Evolutionary conservation across 2,888 invertebrate genomes (phyloP), one percentile per base, ranked within the genome.

Genomic region (Chloromyia formosa): DNA sequence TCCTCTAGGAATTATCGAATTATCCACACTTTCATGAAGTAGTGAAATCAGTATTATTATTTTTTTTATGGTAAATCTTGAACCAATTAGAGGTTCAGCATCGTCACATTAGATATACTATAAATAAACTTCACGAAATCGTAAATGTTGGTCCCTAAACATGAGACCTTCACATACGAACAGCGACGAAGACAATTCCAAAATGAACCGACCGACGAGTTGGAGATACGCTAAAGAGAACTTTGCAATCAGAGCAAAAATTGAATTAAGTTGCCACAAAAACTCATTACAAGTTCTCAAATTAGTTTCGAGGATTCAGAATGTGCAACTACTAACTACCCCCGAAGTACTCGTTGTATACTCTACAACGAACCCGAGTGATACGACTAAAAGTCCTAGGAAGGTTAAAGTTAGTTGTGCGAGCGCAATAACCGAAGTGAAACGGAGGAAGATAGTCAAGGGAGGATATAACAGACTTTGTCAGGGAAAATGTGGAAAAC

Each of bases 281-380:
- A 76, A 76, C 74, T 76, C 75, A 76, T 76, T 76, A 76, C 75
- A 76, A 76, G 74, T 76, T 76, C 62, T 74, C 71, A 74, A 76
- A 76, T 71, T 76, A 76, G 74, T 76, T 74, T 76, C 74, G 74
- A 56, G 73, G 54, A 74, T 74, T 75, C 69, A 56, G 69, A 54
- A 56, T 71, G 71, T 71, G 35, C 42, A 71, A 35, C 71, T 35
- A 35, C 27, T 35, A 35, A 56, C 56, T 56, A 54, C 23, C n/a
- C 60, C n/a, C 20, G n/a, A 58, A 58, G 9, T 18, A 18, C 20
- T 18, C 20, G 56, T 18, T 20, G 56, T 12, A 5, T 10, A 58
- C 20, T 12, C 56, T 58, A 18, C 27, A 7, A 7, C 27, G 7
- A 35, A 35, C 27, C 27, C 27, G 27, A 35, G 7, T 7, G 27